Conservation (phyloP, 2,113 vertebrate genomes). For the Buteo buteo region DNA sequence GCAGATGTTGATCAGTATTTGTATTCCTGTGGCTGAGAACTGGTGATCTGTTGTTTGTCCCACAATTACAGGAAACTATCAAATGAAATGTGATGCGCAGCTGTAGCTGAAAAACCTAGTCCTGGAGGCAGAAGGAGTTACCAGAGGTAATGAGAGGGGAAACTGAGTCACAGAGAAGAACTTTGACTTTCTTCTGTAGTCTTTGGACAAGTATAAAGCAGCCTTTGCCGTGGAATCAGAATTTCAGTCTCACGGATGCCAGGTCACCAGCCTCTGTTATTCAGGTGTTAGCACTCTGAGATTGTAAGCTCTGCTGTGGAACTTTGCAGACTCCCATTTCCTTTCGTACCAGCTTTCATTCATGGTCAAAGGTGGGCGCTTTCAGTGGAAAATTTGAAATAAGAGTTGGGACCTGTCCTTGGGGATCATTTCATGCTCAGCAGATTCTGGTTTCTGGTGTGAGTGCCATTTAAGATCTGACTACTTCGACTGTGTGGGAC, state of each 20-base stretch:
- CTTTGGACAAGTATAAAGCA: not conserved
- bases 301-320: not conserved
- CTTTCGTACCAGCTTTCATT: not conserved
- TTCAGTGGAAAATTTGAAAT: not conserved
- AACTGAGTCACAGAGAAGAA: not conserved
- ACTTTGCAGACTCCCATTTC: not conserved
- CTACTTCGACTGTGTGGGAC: not conserved
- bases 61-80: not conserved
- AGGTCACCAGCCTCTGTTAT: not conserved
- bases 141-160: not conserved
- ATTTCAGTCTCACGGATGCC: not conserved
- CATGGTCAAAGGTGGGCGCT: not conserved
- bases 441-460: not conserved
- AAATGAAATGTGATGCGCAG: not conserved
- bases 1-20: not conserved
- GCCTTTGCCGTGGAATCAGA: not conserved
- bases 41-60: not conserved
- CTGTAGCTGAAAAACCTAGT: not conserved
- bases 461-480: not conserved
- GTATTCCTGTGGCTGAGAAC: not conserved
- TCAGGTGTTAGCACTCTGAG: not conserved
- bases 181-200: not conserved
- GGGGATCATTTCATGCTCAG: not conserved
- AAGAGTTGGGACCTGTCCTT: not conserved
- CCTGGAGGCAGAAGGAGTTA: not conserved